Percentiles rank a stretch among this genome's conserved stretches.
Conservation (phyloP, 2,797 vertebrate species). For the Coranthus polyacanthus region DNA sequence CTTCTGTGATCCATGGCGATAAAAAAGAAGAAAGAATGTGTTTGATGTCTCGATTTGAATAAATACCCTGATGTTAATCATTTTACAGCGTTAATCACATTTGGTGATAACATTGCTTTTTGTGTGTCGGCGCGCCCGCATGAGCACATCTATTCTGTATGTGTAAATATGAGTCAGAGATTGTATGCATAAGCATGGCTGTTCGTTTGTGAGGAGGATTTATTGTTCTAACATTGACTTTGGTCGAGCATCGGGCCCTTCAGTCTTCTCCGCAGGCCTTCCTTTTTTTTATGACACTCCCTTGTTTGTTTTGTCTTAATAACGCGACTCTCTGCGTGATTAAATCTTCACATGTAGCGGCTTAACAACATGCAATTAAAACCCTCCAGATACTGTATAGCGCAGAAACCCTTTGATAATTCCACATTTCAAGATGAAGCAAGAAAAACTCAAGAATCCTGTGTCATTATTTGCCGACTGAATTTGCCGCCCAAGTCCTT, state of each 20-base stretch:
- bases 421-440: constrained; percentile 28
- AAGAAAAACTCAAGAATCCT: background rate
- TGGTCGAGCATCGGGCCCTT: constrained; percentile 11
- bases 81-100: constrained; percentile 70
- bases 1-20: constrained; percentile 71
- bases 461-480: constrained; percentile 14
- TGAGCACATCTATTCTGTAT: constrained; percentile 17
- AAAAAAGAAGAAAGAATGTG: constrained; percentile 69
- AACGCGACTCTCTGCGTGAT: constrained; percentile 57
- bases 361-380: constrained; percentile 47
- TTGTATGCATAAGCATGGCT: constrained; percentile 10
- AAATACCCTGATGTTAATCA: constrained; percentile 72
- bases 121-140: constrained; percentile 13
- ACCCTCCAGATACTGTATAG: constrained; percentile 17
- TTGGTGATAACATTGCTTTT: constrained; percentile 50
- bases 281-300: constrained; percentile 43
- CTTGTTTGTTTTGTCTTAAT: constrained; percentile 71
- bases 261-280: constrained; percentile 32
- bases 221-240: constrained; percentile 31
- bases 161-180: constrained; percentile 22
- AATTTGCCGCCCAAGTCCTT: constrained; percentile 16
- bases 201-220: constrained; percentile 38
- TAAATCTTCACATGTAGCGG: constrained; percentile 46
- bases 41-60: constrained; percentile 77
- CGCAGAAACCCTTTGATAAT: constrained; percentile 46